Evolutionary conservation across 2,888 invertebrate species (phyloP).

Genomic region (Dexiosoma caninum): DNA sequence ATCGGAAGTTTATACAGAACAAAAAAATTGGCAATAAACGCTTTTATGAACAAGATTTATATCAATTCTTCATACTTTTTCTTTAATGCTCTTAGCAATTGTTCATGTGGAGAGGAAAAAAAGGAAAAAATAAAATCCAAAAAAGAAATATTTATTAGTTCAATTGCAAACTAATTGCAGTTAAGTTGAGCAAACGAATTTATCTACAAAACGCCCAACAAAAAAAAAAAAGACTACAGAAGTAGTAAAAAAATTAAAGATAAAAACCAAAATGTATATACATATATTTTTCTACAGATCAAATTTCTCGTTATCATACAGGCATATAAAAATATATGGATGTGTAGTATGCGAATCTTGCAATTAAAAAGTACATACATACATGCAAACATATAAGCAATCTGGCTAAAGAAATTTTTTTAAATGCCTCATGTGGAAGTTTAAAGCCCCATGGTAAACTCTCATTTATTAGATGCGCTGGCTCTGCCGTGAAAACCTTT

Average conservation of each 20-base stretch:
- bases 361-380: background rate
- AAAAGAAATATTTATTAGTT: constrained; percentile 65
- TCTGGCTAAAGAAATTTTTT: too few species aligned
- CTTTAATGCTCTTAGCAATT: background rate
- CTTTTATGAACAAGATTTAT: constrained; percentile 50
- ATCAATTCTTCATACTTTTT: constrained; percentile 16
- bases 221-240: constrained; percentile 13
- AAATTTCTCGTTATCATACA: background rate
- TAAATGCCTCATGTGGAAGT: too few species aligned
- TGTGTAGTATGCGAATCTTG: background rate
- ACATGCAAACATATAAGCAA: background rate
- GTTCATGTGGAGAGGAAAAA: background rate
- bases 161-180: constrained; percentile 77
- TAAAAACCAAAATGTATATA: background rate
- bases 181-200: constrained; percentile 73
- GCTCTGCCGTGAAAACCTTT: too few species aligned
- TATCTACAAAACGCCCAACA: constrained; percentile 51
- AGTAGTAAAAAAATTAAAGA: constrained; percentile 15
- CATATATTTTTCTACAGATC: background rate
- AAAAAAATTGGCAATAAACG: constrained; percentile 41
- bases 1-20: constrained; percentile 24
- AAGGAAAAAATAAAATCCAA: background rate
- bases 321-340: background rate
- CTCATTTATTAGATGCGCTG: too few species aligned
- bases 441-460: too few species aligned